These are phyloP conservation scores for Galeruca laticollis DNA, from an alignment of 2,888 invertebrate species.

Conservation along the genomic window DNA sequence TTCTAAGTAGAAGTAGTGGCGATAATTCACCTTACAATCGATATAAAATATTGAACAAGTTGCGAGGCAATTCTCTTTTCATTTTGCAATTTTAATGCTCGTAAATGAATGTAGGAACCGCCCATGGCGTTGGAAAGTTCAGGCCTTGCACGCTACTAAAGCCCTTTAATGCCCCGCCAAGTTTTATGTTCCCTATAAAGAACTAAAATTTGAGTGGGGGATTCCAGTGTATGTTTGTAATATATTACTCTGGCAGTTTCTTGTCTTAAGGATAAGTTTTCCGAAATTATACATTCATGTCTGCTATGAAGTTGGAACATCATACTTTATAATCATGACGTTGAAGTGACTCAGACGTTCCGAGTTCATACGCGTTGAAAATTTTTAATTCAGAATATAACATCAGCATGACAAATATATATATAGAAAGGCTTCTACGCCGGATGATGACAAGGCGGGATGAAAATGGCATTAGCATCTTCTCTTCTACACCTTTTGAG, in stretches of 20 bases:
- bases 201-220: constrained; percentile 56
- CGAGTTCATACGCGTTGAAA: constrained; percentile 39
- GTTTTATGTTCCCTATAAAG: constrained; percentile 56
- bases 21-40: constrained; percentile 1
- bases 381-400: constrained; percentile 39
- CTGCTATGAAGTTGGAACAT: constrained; percentile 44
- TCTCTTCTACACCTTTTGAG: constrained; percentile 30
- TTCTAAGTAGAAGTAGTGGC: too few species aligned
- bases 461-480: constrained; percentile 30
- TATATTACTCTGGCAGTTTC: constrained; percentile 51
- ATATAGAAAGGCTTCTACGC: constrained; percentile 22
- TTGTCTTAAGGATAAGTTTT: constrained; percentile 43
- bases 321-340: constrained; percentile 44
- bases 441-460: constrained; percentile 20
- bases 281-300: constrained; percentile 44
- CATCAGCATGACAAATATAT: constrained; percentile 30
- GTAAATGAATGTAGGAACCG: constrained; percentile 14
- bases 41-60: constrained; percentile 11
- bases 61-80: neutral
- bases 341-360: constrained; percentile 42
- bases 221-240: constrained; percentile 51
- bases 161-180: constrained; percentile 54
- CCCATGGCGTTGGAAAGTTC: constrained; percentile 27
- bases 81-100: constrained; percentile 15
- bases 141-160: constrained; percentile 37